Base-by-base conservation (phyloP, 2,888 invertebrate species). In the Corythucha ciliata region DNA sequence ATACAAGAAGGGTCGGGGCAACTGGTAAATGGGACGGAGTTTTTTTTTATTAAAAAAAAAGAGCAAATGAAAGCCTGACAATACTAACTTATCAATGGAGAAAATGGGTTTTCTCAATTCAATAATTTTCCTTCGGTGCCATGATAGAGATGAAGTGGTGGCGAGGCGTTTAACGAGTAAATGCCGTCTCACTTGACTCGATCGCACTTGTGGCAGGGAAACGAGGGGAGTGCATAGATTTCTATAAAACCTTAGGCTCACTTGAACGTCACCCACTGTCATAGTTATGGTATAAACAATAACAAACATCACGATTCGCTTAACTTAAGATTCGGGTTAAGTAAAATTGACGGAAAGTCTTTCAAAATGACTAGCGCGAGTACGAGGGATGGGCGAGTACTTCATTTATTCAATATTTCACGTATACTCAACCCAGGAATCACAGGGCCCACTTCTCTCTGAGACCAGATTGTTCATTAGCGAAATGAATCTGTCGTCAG, bases 231-330 rank as follows among this genome's bases (percentile, higher is more conserved):
- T 61, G 67, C 70, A 73, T 32, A 68, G 61, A 27, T 69, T 62
- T 57, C 72, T 72, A 53, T 69, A 67, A 61, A 70, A 71, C 57
- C 70, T 68, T 39, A 70, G 70, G 57, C 67, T 65, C 50, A 72
- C 64, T 48, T 69, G 66, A 60, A 66, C 67, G 59, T 68, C 68
- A 57, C 63, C 63, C 55, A 70, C 67, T 42, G 68, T 67, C 58
- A 72, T 65, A 62, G 69, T 70, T 64, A 72, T 66, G 48, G 71
- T 72, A 62, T 72, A 70, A 53, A 72, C 65, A 59, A 72, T 60
- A 26, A 63, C 52, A 47, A 61, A 55, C 61, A 62, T 60, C 47
- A 4, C 14, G 36, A 8, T 10, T 8, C 29, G 29, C 29, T 29
- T 29, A 29, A 12, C 10, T 10, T 10, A 29, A 29, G 29, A 29